phyloP scores from a whole-genome alignment of 2,797 vertebrate species.

The Sparidentex hasta region DNA sequence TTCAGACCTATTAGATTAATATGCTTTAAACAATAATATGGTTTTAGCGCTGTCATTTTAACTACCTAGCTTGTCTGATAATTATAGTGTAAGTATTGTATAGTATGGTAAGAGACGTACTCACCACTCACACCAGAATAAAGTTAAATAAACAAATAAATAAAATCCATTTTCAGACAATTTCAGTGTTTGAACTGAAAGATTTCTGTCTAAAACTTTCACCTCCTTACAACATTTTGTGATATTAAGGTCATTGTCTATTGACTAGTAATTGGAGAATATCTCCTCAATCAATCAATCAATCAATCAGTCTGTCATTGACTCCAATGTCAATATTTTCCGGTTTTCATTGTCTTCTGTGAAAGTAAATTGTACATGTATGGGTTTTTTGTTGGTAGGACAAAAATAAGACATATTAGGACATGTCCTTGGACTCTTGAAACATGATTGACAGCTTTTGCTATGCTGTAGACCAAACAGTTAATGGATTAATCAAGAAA shows the following conservation, averaged over 20 bases:
- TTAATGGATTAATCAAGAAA: background rate
- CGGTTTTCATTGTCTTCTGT: background rate
- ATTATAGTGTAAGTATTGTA: background rate
- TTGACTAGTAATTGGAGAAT: background rate
- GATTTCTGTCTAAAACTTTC: background rate
- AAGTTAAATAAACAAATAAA: too few species aligned
- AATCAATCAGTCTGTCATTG: background rate
- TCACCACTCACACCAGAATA: too few species aligned
- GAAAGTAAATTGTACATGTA: background rate
- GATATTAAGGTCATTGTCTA: background rate
- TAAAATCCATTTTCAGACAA: background rate
- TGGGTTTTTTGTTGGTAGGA: background rate
- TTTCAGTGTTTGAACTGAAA: background rate
- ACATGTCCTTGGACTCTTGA: background rate
- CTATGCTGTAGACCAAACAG: background rate
- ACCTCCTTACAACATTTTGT: background rate
- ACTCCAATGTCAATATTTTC: background rate
- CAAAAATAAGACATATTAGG: background rate
- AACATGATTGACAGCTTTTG: background rate
- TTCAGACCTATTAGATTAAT: constrained; percentile 22
- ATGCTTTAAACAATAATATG: constrained; percentile 1
- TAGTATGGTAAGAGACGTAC: background rate
- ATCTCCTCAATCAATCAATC: background rate
- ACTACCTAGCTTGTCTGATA: background rate
- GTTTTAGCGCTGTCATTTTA: background rate